Evolutionary conservation across 2,888 invertebrate species (phyloP).

Genomic region (Acanthosepion lycidas): DNA sequence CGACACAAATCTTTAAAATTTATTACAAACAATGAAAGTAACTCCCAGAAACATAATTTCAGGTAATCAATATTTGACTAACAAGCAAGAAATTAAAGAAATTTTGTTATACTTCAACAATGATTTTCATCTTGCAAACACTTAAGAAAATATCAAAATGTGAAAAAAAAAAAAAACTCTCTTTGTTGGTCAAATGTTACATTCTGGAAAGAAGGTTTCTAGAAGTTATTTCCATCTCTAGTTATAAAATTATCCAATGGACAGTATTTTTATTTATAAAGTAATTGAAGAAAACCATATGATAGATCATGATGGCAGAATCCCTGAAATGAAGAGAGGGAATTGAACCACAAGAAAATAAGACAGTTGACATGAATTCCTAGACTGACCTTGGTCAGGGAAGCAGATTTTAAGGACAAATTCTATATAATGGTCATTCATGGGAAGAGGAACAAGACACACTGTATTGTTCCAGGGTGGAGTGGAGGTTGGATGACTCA

Average conservation of each 20-base stretch:
- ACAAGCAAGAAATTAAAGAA: too few relatives aligned
- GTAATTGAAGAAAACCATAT: background rate
- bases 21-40: too few relatives aligned
- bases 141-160: too few relatives aligned
- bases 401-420: slow-evolving; percentile 33
- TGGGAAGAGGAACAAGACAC: background rate
- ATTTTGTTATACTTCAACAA: too few relatives aligned
- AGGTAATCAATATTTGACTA: too few relatives aligned
- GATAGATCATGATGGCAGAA: background rate
- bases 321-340: background rate
- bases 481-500: background rate
- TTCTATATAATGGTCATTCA: slow-evolving; percentile 3
- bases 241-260: slow-evolving; percentile 4
- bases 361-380: slow-evolving; percentile 33
- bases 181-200: background rate
- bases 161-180: background rate
- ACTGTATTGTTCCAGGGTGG: background rate
- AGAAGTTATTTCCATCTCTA: background rate
- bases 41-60: too few relatives aligned
- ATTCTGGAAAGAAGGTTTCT: background rate
- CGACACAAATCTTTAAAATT: too few relatives aligned
- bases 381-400: slow-evolving; percentile 33
- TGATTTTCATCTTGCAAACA: too few relatives aligned
- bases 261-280: slow-evolving; percentile 25
- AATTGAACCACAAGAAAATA: background rate